A percentile compares a stretch with the other conserved stretches of the same genome.
phyloP scores from a whole-genome alignment of 2,888 invertebrate genomes.

The Drosophila incognita region DNA sequence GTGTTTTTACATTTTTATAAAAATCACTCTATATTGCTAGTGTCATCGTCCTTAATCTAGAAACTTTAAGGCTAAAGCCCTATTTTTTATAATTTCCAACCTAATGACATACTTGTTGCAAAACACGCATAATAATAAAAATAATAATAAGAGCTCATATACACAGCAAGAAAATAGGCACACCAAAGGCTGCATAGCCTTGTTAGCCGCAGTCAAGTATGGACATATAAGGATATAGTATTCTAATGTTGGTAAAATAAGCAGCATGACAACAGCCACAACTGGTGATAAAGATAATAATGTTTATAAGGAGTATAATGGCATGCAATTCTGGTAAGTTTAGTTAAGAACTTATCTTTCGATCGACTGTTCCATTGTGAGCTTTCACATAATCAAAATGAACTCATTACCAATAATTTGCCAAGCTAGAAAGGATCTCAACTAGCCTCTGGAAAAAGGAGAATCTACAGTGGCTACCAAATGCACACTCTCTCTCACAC shows the following conservation, averaged over 20 bases:
- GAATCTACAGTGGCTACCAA: neutral
- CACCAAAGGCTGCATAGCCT: neutral
- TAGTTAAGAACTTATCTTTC: neutral
- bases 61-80: conserved; percentile 3
- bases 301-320: neutral
- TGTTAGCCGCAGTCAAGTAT: neutral
- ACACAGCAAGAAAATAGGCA: neutral
- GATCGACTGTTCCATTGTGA: rapidly evolving
- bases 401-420: neutral
- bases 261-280: neutral
- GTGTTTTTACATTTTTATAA: conserved; percentile 49
- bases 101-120: neutral
- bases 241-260: neutral
- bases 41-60: conserved; percentile 2
- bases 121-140: neutral
- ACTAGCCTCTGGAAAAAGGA: neutral
- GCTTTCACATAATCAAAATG: neutral
- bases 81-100: neutral
- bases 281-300: neutral
- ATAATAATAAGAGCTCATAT: neutral
- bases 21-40: conserved; percentile 27
- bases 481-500: neutral
- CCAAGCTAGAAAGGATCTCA: neutral
- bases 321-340: neutral
- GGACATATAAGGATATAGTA: neutral